Percentiles rank a stretch among this genome's conserved stretches.
These are phyloP conservation scores for cattle (Bos taurus) DNA, from an alignment of 2,113 vertebrate genomes.

Conservation along the genomic window ARS-UCD2.0 NC_037344.1:37523001-37523500, in stretches of 20 bases:
- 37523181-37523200: not conserved
- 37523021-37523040: not conserved
- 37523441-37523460: not conserved
- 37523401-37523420: not conserved
- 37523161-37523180: not conserved
- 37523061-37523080: not conserved
- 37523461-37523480: not conserved
- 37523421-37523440: not conserved
- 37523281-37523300: not conserved
- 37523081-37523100: not conserved
- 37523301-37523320: not conserved
- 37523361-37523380: not conserved
- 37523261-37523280: not conserved
- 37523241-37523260: not conserved
- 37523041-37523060: not conserved
- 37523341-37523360: not conserved
- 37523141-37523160: not conserved
- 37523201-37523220: not conserved
- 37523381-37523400: not conserved
- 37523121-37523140: not conserved
- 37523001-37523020: not conserved
- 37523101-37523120: not conserved
- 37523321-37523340: not conserved
- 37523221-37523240: not conserved
- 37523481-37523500: not conserved